A percentile compares a stretch with the other conserved stretches of the same genome.
Evolutionary conservation across 2,113 vertebrate genomes (phyloP).

Genomic region (Spizaetus ornatus): DNA sequence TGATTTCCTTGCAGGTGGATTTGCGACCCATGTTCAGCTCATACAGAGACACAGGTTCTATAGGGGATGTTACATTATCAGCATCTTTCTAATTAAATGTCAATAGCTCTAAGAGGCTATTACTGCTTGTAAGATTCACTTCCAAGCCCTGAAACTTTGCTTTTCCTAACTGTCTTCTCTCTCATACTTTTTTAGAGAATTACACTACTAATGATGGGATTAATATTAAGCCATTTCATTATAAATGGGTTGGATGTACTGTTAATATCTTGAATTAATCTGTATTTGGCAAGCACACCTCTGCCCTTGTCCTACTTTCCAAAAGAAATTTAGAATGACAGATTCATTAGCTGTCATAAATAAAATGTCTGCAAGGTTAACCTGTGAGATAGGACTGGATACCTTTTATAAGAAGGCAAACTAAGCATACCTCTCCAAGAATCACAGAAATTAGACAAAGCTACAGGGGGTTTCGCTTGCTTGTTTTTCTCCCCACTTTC

Average conservation of each 20-base stretch:
- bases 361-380: background rate
- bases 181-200: background rate
- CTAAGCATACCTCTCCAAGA: background rate
- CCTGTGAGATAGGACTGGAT: background rate
- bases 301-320: background rate
- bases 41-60: background rate
- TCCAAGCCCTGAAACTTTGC: background rate
- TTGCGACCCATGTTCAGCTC: background rate
- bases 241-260: background rate
- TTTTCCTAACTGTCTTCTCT: background rate
- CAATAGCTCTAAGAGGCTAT: background rate
- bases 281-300: background rate
- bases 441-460: background rate
- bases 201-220: background rate
- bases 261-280: background rate
- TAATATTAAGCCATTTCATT: constrained; percentile 5
- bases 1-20: background rate
- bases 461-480: background rate
- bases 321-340: background rate
- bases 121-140: background rate
- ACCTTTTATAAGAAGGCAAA: background rate
- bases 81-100: background rate
- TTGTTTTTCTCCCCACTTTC: background rate
- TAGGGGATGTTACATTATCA: background rate
- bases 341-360: background rate